phyloP scores from a whole-genome alignment of 2,888 invertebrate genomes.

The Loripinus fragilis region DNA sequence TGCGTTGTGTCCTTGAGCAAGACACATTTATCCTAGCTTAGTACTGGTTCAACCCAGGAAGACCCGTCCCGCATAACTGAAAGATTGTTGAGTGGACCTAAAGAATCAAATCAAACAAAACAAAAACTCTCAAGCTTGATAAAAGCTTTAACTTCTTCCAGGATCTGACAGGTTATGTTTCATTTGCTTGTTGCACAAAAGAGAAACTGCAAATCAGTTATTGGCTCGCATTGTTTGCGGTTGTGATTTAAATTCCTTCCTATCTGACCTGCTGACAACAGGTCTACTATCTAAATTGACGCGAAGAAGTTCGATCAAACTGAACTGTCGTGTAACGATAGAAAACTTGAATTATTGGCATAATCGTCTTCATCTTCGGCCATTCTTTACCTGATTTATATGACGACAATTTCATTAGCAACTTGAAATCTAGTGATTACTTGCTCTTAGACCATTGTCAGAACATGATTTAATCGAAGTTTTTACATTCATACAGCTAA shows the following conservation, averaged over 20 bases:
- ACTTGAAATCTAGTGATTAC: conserved; percentile 9
- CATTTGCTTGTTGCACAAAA: too few relatives aligned
- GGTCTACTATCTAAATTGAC: conserved; percentile 11
- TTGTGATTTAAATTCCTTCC: not conserved
- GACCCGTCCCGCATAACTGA: too few relatives aligned
- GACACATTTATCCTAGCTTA: too few relatives aligned
- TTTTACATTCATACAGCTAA: conserved; percentile 15
- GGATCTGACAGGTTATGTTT: too few relatives aligned
- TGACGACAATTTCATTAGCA: conserved; percentile 16
- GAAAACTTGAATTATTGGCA: not conserved
- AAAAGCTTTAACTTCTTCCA: too few relatives aligned
- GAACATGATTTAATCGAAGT: conserved; percentile 21
- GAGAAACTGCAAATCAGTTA: too few relatives aligned
- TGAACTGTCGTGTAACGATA: conserved; percentile 1
- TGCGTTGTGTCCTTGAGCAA: too few relatives aligned
- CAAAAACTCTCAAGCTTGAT: too few relatives aligned
- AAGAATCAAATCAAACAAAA: too few relatives aligned
- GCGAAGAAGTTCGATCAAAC: not conserved
- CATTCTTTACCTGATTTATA: conserved; percentile 13
- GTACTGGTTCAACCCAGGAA: too few relatives aligned
- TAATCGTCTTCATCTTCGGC: conserved; percentile 2
- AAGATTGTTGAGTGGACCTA: too few relatives aligned
- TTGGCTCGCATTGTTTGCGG: not conserved
- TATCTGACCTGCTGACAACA: not conserved
- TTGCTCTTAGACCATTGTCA: conserved; percentile 12